Base-by-base conservation (phyloP, 2,113 vertebrate species). In the Pholis gunnellus region DNA sequence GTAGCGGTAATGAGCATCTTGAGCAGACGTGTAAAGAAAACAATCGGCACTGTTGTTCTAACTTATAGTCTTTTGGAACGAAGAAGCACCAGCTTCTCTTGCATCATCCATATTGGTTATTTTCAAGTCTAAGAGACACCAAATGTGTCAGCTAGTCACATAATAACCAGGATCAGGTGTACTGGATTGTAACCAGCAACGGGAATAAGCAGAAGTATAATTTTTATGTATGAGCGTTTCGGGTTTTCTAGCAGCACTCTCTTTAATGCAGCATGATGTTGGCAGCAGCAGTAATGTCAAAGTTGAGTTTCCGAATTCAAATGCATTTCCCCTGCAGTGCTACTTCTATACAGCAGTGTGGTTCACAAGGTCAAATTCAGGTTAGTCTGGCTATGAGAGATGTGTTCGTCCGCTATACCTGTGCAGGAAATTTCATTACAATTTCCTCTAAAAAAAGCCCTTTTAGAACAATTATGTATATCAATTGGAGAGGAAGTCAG, bases 1-100 rank as follows among this genome's bases (percentile, higher is more conserved):
- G 68, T 54, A 36, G 68, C 1, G 11, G 11, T 70, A 54, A 70
- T 38, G 68, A 70, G 68, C 48, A 25, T 70, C 48, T n/a, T 36
- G 31, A 70, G 29, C 44, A 4, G 25, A 5, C 40, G 40, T 67
- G 64, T 18, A 31, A 27, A 20, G 44, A 36, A 70, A 52, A 38
- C 68, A 25, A 22, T 9, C 11, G 0, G 67, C 46, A 2, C 67
- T 5, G 65, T 17, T 68, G 29, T 52, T 36, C 34, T 36, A 20
- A 50, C 67, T 5, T 4, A 29, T 52, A 70, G 6, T 15, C 46
- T 36, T 36, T 29, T n/a, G 46, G 18, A 22, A 27, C 25, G 40
- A 18, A 29, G 38, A 42, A 8, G 13, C 22, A 8, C 17, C 44
- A 2, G 40, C 42, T n/a, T 40, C 17, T 31, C 27, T 31, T 22